Percentiles rank a stretch among this genome's conserved stretches.
These are phyloP conservation scores for Gobionotothen gibberifrons DNA, from an alignment of 2,797 vertebrate species.

Conservation along the genomic window DNA sequence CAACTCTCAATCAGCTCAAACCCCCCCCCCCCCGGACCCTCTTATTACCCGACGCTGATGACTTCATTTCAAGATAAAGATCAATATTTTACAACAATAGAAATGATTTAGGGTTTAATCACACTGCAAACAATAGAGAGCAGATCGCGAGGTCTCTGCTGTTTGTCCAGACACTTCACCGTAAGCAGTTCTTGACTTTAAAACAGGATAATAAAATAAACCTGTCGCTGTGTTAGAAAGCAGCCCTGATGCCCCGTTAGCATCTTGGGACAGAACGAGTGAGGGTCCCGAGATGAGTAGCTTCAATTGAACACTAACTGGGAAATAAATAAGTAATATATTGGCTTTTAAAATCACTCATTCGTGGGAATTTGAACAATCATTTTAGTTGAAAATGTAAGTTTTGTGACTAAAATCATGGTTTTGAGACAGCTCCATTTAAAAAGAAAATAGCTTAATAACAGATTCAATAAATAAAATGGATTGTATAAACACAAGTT, in stretches of 20 bases:
- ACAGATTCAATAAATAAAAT: too few relatives aligned
- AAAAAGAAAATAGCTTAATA: too few relatives aligned
- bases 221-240: background rate
- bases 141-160: background rate
- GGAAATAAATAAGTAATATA: too few relatives aligned
- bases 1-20: conserved; percentile 71
- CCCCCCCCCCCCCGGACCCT: conserved; percentile 60
- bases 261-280: background rate
- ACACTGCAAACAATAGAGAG: conserved; percentile 48
- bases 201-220: background rate
- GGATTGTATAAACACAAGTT: too few relatives aligned
- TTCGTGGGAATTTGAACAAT: too few relatives aligned
- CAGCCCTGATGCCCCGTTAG: too few relatives aligned
- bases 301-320: background rate
- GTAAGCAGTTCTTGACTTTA: conserved; percentile 12
- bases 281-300: background rate
- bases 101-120: conserved; percentile 51
- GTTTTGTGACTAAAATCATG: too few relatives aligned
- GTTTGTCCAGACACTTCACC: background rate
- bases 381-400: too few relatives aligned
- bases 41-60: conserved; percentile 65
- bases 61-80: conserved; percentile 74
- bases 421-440: too few relatives aligned
- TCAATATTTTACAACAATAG: conserved; percentile 67
- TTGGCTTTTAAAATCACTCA: too few relatives aligned